Conservation (phyloP, 2,888 invertebrate species). For the Drosophila flavopinicola region DNA sequence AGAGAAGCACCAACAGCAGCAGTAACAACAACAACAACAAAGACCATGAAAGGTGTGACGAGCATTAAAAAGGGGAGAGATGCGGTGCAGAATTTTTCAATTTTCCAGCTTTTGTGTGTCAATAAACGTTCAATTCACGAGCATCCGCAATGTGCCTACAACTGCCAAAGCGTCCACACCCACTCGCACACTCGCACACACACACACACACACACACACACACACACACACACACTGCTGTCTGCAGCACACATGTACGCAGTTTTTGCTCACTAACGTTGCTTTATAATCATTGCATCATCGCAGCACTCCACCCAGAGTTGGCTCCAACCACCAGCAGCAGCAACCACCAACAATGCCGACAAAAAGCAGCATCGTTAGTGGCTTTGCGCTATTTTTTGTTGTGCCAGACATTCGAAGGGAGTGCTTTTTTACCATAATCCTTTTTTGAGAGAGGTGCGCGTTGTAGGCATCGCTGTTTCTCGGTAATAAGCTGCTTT, state of each 20-base stretch:
- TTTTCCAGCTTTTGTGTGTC: conserved; percentile 78
- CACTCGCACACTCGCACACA: conserved; percentile 3
- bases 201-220: conserved; percentile 1
- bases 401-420: conserved; percentile 41
- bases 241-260: conserved; percentile 24
- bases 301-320: conserved; percentile 19
- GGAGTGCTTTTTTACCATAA: conserved; percentile 23
- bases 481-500: conserved; percentile 58
- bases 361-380: conserved; percentile 68
- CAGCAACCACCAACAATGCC: conserved; percentile 53
- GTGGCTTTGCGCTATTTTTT: conserved; percentile 64
- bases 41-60: conserved; percentile 59
- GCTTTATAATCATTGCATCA: conserved; percentile 74
- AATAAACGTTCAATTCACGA: conserved; percentile 79
- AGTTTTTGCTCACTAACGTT: conserved; percentile 53
- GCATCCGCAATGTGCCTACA: conserved; percentile 78
- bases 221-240: background rate
- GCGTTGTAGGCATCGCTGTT: conserved; percentile 43
- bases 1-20: conserved; percentile 20
- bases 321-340: conserved; percentile 29
- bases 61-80: conserved; percentile 51
- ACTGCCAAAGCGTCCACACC: conserved; percentile 58
- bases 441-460: conserved; percentile 22
- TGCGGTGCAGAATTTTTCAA: conserved; percentile 74
- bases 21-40: conserved; percentile 31